Evolutionary conservation across 2,888 invertebrate species (phyloP), one percentile per base, ranked within the genome.

Genomic region (Ophion slaviceki): DNA sequence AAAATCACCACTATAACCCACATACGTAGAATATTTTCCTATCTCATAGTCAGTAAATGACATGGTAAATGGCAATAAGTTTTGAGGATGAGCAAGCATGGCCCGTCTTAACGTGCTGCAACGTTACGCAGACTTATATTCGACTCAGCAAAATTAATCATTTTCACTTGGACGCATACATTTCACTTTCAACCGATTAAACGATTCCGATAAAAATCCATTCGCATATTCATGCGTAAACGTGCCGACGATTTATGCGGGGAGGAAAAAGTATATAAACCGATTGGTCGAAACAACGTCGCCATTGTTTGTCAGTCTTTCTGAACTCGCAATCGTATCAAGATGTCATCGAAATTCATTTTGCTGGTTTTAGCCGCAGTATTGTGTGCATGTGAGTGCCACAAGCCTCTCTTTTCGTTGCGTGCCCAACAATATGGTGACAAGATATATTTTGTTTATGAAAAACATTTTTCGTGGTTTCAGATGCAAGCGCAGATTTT

Each of bases 341-440:
- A 45, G 62, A 62, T 75, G 74, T 62, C 62, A 17, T 45, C 20
- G 5, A 47, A 62, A 5, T 40, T 75, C 24, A 32, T 75, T 28
- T 64, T n/a, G 1, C 2, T 59, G 28, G 8, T 75, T 24, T 28
- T 64, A 32, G 20, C 47, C 10, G 17, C 47, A 17, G 20, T 17
- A 17, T 45, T 75, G n/a, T 75, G 62, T 14, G 24, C 75, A 32
- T 10, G 72, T 72, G 59, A 57, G 75, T 24, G 36, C 20, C 0
- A 36, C 28, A 5, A 28, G 7, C 28, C 28, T 70, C 2, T 57
- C 14, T 28, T 32, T 57, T 10, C 2, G 45, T 8, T 67, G 0
- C 10, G 3, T n/a, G 6, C 4, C 10, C 8, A 17, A 4, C 8
- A 57, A 17, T n/a, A 2, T 5, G 17, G 6, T n/a, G 14, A 72